Evolutionary conservation across 2,797 vertebrate species (phyloP).

Genomic region (Nasua narica): DNA sequence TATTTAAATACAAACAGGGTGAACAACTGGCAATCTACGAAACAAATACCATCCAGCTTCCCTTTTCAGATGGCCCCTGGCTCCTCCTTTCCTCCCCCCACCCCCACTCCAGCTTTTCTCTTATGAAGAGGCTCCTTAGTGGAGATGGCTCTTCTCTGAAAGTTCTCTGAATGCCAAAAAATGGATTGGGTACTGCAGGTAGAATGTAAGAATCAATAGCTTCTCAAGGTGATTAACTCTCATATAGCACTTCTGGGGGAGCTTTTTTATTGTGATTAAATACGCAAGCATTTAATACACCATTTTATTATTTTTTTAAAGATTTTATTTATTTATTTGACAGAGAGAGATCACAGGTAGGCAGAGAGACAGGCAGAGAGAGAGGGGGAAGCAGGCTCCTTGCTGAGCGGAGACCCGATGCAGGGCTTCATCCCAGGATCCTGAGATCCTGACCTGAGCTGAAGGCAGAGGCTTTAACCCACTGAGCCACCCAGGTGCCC

Average conservation of each 20-base stretch:
- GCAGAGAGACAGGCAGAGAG: no score
- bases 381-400: no score
- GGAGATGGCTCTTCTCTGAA: not conserved
- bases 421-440: no score
- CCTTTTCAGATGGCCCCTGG: constrained; percentile 35
- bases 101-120: not conserved
- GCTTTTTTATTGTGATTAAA: not conserved
- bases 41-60: constrained; percentile 68
- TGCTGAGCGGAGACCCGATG: no score
- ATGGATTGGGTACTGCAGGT: not conserved
- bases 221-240: not conserved
- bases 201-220: not conserved
- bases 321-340: not conserved
- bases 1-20: constrained; percentile 75
- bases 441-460: no score
- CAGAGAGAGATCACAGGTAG: no score
- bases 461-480: no score
- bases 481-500: no score
- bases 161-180: not conserved
- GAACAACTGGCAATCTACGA: constrained; percentile 73
- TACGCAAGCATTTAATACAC: not conserved
- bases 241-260: not conserved
- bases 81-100: not conserved
- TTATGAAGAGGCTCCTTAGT: not conserved
- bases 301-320: no score